Percentiles rank a stretch among this genome's conserved stretches.
phyloP scores from a whole-genome alignment of 2,888 invertebrate species.

The Cosmorhoe ocellata region DNA sequence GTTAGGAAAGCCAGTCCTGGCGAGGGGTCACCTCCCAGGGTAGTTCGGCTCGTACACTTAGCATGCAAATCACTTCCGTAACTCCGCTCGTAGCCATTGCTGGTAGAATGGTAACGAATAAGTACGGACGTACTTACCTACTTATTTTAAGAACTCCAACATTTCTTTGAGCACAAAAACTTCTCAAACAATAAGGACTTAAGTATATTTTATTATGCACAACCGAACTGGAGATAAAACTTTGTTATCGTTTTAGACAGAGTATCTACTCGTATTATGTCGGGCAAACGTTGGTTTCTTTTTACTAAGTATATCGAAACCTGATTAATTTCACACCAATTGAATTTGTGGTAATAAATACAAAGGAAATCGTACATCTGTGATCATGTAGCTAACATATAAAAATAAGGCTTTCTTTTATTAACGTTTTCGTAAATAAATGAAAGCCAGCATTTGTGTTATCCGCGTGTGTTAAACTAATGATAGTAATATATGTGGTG shows the following conservation, averaged over 20 bases:
- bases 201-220: conserved; percentile 38
- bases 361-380: background rate
- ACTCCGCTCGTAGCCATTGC: conserved; percentile 39
- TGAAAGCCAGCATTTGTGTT: conserved; percentile 27
- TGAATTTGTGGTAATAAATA: background rate
- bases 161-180: conserved; percentile 44
- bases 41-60: conserved; percentile 41
- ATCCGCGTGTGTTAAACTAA: conserved; percentile 39
- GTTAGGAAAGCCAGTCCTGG: conserved; percentile 22
- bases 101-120: conserved; percentile 28
- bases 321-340: conserved; percentile 7
- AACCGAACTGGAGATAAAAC: conserved; percentile 15
- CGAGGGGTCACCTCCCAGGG: conserved; percentile 24
- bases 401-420: too few relatives aligned
- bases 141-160: conserved; percentile 43
- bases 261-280: background rate
- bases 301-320: background rate
- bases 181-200: conserved; percentile 40
- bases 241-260: conserved; percentile 9
- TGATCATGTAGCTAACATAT: background rate
- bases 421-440: conserved; percentile 27
- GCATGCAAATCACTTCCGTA: conserved; percentile 53
- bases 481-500: conserved; percentile 43
- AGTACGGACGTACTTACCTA: conserved; percentile 3
- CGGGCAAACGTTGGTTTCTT: background rate